Base-by-base conservation (phyloP, 2,113 vertebrate species). In the Pampusana beccarii region DNA sequence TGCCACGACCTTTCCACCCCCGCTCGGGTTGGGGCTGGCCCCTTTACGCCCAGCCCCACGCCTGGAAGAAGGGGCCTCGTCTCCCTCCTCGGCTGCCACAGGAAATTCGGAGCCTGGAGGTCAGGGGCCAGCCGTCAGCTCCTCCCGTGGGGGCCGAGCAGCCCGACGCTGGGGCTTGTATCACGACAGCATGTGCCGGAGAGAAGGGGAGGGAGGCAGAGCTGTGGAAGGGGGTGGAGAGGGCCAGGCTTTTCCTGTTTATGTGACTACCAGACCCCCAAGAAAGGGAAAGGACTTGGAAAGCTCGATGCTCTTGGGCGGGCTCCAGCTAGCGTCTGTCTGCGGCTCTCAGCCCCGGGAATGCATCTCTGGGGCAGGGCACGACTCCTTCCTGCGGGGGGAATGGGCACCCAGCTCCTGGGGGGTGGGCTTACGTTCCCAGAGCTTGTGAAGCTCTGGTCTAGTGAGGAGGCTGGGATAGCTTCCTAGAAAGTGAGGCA, bases 181-280 rank as follows among this genome's bases (percentile, higher is more conserved):
- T 87, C 60, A 11, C 2, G 33, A 73, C 0, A 29, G 75, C 23
- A 15, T 10, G 20, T 0, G 31, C 62, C 0, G 1, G n/a, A 40
- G 92, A 66, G 64, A 2, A 78, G 83, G 50, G 69, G 84, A 95
- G 87, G 72, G 86, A 91, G 86, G 82, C 75, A 95, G 66, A 94
- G 70, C 77, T 8, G 2, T 64, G 83, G 26, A 78, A 50, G 48
- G 74, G 64, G 64, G 44, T 61, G 88, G 54, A 83, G 94, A 94
- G 29, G 60, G 74, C 81, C 89, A 93, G 87, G 94, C 96, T 97
- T 90, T 97, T 97, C 97, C 97, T 97, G 96, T 97, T 97, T 97
- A 96, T 97, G 94, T 81, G 80, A 97, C 91, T 92, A 80, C 21
- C 83, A 94, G 95, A 95, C 96, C 95, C 96, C 93, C 92, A 66